Evolutionary conservation across 2,113 vertebrate genomes (phyloP).

Genomic region (Labeo rohita): DNA sequence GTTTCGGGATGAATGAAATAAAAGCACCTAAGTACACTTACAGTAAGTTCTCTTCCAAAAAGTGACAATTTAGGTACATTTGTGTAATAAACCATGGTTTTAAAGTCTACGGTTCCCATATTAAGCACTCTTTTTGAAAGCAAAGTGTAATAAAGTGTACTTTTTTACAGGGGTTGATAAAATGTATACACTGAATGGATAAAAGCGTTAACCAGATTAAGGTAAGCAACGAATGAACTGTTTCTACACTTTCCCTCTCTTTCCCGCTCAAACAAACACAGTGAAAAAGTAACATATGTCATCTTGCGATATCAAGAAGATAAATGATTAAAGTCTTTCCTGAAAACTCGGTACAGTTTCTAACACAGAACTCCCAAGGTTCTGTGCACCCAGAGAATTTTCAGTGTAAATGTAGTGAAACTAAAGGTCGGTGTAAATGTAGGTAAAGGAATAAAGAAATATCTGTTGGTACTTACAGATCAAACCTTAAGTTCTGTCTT

Average conservation of each 20-base stretch:
- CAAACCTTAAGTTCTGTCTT: conserved; percentile 94
- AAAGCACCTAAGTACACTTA: no score
- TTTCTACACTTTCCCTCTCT: background rate
- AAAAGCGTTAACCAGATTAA: background rate
- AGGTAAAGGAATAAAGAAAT: background rate
- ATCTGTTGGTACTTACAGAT: conserved; percentile 84
- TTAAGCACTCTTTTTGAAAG: no score
- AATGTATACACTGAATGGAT: background rate
- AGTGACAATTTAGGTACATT: no score
- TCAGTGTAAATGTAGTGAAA: background rate
- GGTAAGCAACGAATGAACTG: background rate
- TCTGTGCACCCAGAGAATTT: background rate
- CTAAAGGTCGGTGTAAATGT: background rate
- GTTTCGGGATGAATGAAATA: no score
- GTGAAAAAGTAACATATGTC: background rate
- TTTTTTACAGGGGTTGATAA: background rate
- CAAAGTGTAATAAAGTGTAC: background rate
- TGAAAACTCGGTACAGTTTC: background rate
- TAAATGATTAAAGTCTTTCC: background rate
- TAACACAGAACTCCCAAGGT: background rate
- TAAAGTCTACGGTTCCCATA: background rate
- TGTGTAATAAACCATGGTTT: background rate
- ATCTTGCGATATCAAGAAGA: background rate
- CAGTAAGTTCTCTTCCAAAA: no score
- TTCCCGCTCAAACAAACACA: background rate